Evolutionary conservation across 1,140 invertebrate species (phyloP).

Genomic region (Acromyrmex heyeri): DNA sequence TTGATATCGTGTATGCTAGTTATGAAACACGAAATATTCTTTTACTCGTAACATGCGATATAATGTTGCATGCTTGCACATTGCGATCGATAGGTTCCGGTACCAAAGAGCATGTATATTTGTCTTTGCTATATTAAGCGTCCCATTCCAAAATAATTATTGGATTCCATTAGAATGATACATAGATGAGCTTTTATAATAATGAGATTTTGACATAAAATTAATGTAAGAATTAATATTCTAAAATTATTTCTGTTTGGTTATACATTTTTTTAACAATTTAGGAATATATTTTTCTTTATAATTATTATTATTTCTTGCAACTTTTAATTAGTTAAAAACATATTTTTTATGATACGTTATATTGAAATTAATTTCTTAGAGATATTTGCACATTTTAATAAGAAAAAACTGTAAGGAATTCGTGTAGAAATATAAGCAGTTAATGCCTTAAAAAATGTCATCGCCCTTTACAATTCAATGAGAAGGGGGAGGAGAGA

Average conservation of each 20-base stretch:
- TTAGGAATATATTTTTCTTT: neutral
- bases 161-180: neutral
- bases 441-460: neutral
- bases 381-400: neutral
- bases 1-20: neutral
- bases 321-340: neutral
- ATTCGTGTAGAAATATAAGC: neutral
- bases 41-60: neutral
- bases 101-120: neutral
- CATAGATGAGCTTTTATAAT: neutral
- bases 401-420: neutral
- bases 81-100: constrained; percentile 14
- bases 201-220: neutral
- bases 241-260: neutral
- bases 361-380: neutral
- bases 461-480: neutral
- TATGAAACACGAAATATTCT: neutral
- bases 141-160: neutral
- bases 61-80: neutral
- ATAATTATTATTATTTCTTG: neutral
- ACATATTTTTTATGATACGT: neutral
- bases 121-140: neutral
- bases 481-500: no score
- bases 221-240: neutral
- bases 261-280: neutral